Conservation (phyloP, 2,888 invertebrate genomes). For the Chloromyia formosa region DNA sequence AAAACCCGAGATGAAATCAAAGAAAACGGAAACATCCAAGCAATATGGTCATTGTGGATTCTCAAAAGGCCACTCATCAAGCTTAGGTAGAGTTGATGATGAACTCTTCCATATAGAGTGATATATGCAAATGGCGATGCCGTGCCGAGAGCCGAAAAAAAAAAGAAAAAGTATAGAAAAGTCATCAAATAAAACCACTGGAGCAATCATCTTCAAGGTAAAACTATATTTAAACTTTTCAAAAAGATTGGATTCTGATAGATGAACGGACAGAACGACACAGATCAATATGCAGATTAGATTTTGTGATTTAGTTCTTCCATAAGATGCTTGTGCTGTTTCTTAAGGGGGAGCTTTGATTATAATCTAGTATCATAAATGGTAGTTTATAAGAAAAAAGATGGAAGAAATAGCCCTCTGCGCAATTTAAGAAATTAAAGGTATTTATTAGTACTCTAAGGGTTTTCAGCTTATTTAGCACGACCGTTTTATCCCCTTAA, state of each 20-base stretch:
- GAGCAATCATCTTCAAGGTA: constrained; percentile 37
- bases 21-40: neutral
- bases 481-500: too few species aligned
- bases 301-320: too few species aligned
- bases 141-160: neutral
- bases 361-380: too few species aligned
- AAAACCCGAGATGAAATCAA: neutral
- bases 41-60: neutral
- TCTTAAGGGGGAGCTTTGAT: too few species aligned
- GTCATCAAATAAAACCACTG: constrained; percentile 8
- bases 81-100: neutral
- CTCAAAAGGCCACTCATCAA: constrained; percentile 26
- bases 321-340: too few species aligned
- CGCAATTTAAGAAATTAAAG: too few species aligned
- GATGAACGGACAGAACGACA: neutral
- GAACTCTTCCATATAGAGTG: constrained; percentile 12
- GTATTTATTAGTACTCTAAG: too few species aligned
- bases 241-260: constrained; percentile 27
- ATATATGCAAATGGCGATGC: neutral
- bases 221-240: constrained; percentile 10
- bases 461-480: too few species aligned
- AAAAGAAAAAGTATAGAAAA: neutral
- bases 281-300: too few species aligned
- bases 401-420: too few species aligned
- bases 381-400: too few species aligned